Base-by-base conservation (phyloP, 2,797 vertebrate genomes). In the Ispidina picta region DNA sequence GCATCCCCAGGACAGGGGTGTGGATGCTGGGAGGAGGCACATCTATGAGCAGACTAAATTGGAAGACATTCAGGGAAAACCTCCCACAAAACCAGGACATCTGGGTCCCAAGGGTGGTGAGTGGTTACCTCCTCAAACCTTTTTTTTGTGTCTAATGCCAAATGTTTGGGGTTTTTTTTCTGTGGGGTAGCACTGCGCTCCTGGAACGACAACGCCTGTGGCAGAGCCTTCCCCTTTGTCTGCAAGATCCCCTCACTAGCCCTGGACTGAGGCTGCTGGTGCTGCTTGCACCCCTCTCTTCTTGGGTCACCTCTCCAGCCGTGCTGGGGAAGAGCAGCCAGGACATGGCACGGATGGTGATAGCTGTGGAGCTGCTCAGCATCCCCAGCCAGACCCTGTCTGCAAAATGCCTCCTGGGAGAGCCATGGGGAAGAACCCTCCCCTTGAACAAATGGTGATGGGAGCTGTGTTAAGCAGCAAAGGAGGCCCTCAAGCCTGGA, bases 131-230 rank as follows among this genome's bases (percentile, higher is more conserved):
- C 29, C 26, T 65, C 1, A 1, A 13, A 4, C 46, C 35, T 33
- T 51, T 37, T 69, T 3, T 71, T 4, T n/a, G 10, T 15, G 15
- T 35, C 82, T 94, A 63, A 94, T 2, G 1, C 44, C 29, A 26
- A 49, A 26, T 26, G 25, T 13, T 93, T 79, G 65, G 23, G 17
- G 3, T 20, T 12, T 49, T 15, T 52, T 16, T 26, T 25, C 16
- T n/a, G 23, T 20, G 1, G 29, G 35, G 25, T 92, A 98, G 98
- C 98, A 0, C 96, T 98, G 80, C 97, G 98, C 81, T 98, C 98
- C 52, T 98, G 98, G 98, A 98, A 98, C 0, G 98, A 98, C 92
- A 98, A 98, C n/a, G 95, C 97, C 92, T 98, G 98, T 23, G 94
- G 96, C 90, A 95, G 92, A 80, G 95, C 97, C 89, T 98, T 98